A percentile compares a stretch with the other conserved stretches of the same genome.
phyloP scores from a whole-genome alignment of 2,113 vertebrate species.

The Taxidea taxus region DNA sequence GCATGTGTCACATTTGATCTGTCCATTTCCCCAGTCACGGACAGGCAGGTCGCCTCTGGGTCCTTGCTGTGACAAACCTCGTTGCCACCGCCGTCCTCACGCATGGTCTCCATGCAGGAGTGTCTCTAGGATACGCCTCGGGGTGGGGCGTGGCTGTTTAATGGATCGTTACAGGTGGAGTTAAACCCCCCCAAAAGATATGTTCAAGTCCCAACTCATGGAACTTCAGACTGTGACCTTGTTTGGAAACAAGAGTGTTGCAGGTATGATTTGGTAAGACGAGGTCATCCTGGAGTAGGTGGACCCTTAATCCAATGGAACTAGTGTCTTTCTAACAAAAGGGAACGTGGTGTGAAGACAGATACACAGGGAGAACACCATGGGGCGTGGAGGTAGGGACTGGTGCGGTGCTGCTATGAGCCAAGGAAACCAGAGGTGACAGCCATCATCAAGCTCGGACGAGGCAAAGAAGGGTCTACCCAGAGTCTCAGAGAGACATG shows the following conservation, averaged over 20 bases:
- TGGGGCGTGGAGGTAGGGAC: not conserved
- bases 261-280: not conserved
- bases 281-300: not conserved
- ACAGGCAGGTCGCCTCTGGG: not conserved
- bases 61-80: not conserved
- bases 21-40: not conserved
- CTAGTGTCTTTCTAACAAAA: not conserved
- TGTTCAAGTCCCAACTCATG: not conserved
- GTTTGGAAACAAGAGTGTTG: not conserved
- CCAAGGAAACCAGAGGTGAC: not conserved
- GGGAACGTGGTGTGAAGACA: not conserved
- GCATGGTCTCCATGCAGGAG: accelerated
- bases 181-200: not conserved
- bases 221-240: not conserved
- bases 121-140: not conserved
- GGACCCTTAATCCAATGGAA: not conserved
- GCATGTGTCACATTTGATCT: accelerated
- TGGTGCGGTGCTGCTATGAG: not conserved
- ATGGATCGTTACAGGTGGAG: not conserved
- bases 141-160: not conserved
- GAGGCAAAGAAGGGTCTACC: not conserved
- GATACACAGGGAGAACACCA: not conserved
- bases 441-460: not conserved
- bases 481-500: not conserved
- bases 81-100: not conserved